These are phyloP conservation scores for Hemibagrus wyckioides DNA, from an alignment of 2,113 vertebrate species.

Conservation along the genomic window DNA sequence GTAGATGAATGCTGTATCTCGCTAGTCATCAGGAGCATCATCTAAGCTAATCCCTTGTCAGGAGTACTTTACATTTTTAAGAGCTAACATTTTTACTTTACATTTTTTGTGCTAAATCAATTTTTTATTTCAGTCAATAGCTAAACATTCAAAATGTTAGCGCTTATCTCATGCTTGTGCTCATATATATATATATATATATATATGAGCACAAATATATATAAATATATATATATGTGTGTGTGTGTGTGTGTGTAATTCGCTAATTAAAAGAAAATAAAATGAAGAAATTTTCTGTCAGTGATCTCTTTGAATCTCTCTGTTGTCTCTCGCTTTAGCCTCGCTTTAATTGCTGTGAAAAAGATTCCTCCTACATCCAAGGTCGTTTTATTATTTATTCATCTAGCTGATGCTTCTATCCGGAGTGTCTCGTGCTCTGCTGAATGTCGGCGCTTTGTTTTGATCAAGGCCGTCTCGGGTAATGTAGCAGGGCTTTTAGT, in stretches of 20 bases:
- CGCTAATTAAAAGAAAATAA: neutral
- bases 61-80: too few relatives aligned
- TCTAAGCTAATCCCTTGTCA: neutral
- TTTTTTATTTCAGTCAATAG: neutral
- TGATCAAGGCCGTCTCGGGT: conserved; percentile 22
- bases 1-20: neutral
- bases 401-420: conserved; percentile 51
- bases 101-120: too few relatives aligned
- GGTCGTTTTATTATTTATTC: conserved; percentile 49
- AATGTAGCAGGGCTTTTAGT: conserved; percentile 9
- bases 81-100: too few relatives aligned
- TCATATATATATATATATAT: too few relatives aligned
- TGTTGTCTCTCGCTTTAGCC: conserved; percentile 20
- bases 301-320: conserved; percentile 9
- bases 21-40: neutral
- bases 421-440: conserved; percentile 36
- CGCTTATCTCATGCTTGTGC: neutral
- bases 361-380: conserved; percentile 10
- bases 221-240: too few relatives aligned
- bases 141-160: neutral
- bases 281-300: neutral
- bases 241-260: too few relatives aligned
- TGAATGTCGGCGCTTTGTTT: conserved; percentile 25
- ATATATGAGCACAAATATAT: too few relatives aligned
- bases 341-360: conserved; percentile 36